Percentiles rank a stretch among this genome's conserved stretches.
These are phyloP conservation scores for Sebastes trivittatus DNA, from an alignment of 2,797 vertebrate species.

Conservation along the genomic window DNA sequence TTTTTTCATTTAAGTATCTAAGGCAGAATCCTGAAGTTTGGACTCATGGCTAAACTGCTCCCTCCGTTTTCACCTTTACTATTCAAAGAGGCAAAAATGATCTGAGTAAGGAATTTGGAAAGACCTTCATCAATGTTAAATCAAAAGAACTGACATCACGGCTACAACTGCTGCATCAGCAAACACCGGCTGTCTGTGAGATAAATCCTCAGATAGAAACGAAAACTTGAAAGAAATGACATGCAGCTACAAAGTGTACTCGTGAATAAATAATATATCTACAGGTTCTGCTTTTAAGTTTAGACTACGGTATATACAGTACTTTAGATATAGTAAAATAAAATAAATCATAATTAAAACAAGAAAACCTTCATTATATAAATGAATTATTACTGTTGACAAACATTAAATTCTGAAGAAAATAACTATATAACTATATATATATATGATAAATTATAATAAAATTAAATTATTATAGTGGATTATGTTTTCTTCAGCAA, in stretches of 20 bases:
- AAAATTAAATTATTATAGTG: background rate
- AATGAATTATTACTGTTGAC: background rate
- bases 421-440: background rate
- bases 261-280: constrained; percentile 9
- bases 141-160: constrained; percentile 13
- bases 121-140: background rate
- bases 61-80: background rate
- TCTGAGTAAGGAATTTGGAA: background rate
- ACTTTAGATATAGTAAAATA: background rate
- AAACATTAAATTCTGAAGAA: background rate
- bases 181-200: background rate
- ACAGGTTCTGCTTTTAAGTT: background rate
- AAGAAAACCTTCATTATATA: too few species aligned
- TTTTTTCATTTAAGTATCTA: background rate
- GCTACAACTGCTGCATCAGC: constrained; percentile 4
- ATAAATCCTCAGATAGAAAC: background rate
- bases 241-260: background rate
- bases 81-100: constrained; percentile 13
- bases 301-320: background rate
- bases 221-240: background rate
- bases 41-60: background rate
- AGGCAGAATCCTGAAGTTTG: background rate
- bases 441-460: background rate
- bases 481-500: background rate
- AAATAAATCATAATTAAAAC: too few species aligned